Base-by-base conservation (phyloP, 2,797 vertebrate species). In the Oryzias sinensis region DNA sequence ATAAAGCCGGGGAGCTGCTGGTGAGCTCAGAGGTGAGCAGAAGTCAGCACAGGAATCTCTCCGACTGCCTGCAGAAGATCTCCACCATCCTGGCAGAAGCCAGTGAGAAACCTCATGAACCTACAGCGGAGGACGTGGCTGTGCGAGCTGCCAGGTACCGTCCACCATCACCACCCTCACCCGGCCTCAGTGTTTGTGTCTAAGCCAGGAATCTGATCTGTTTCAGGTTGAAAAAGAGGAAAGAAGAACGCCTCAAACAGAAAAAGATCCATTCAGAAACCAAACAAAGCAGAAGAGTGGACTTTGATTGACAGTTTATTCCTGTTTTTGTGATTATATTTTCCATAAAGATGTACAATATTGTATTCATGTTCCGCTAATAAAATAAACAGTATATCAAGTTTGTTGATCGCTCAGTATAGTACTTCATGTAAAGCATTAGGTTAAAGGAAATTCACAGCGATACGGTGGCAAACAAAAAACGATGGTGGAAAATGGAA, bases 1-100 rank as follows among this genome's bases (percentile, higher is more conserved):
- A 93, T 74, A 94, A 90, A 72, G 87, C 86, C 0, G 97, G 97
- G 1, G 95, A 99, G 77, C 65, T 99, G 77, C 88, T 97, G 4
- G 88, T 99, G 50, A 94, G 79, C 4, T 98, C 96, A 0, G 94
- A 98, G 68, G 73, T 90, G 56, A 97, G 94, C 72, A 90, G 97
- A 51, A 95, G 94, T 78, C 97, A 98, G 67, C 93, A 95, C 73
- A 92, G 91, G 52, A 99, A 99, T 71, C 87, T 97, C 29, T 88
- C 88, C 0, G 90, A 94, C 33, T 99, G 97, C 47, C 71, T 98
- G 1, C 87, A 93, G 56, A 99, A 98, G 80, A 94, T 99, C 74
- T 90, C 90, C 4, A 76, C 88, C 66, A 93, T 98, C 62, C 91
- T 99, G 20, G 57, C 76, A 0, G 87, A 93, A 55, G 95, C 95